Conservation (phyloP, 2,888 invertebrate species). For the Hololepta plana region DNA sequence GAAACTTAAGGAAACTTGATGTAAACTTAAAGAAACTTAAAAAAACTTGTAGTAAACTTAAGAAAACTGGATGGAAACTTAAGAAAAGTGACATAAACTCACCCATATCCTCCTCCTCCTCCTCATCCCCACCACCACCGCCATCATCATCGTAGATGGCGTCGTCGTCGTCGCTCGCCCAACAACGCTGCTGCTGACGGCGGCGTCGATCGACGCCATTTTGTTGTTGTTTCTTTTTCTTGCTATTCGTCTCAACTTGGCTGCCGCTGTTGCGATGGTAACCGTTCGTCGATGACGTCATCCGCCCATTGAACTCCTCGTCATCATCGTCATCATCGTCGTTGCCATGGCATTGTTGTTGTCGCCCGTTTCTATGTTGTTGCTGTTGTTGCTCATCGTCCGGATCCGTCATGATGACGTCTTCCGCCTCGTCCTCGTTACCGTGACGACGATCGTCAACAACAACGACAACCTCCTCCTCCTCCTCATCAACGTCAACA, state of each 20-base stretch:
- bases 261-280: too few species aligned
- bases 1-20: not conserved
- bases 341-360: constrained; percentile 37
- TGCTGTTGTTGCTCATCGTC: too few species aligned
- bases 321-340: constrained; percentile 26
- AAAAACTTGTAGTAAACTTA: constrained; percentile 2
- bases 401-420: too few species aligned
- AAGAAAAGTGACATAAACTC: too few species aligned
- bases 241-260: constrained; percentile 3
- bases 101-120: constrained; percentile 59
- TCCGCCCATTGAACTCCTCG: constrained; percentile 11
- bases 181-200: constrained; percentile 6
- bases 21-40: constrained; percentile 6
- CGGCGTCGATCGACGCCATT: not conserved
- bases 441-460: not conserved
- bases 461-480: too few species aligned
- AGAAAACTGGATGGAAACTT: too few species aligned
- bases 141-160: constrained; percentile 4
- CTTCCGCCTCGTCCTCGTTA: not conserved
- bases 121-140: constrained; percentile 44
- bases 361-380: constrained; percentile 26
- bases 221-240: constrained; percentile 6
- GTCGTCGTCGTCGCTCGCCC: constrained; percentile 1
- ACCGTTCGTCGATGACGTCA: constrained; percentile 25
- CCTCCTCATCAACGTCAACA: too few species aligned